Evolutionary conservation across 2,113 vertebrate genomes (phyloP), one percentile per base, ranked within the genome.

Genomic region (Connochaetes taurinus): DNA sequence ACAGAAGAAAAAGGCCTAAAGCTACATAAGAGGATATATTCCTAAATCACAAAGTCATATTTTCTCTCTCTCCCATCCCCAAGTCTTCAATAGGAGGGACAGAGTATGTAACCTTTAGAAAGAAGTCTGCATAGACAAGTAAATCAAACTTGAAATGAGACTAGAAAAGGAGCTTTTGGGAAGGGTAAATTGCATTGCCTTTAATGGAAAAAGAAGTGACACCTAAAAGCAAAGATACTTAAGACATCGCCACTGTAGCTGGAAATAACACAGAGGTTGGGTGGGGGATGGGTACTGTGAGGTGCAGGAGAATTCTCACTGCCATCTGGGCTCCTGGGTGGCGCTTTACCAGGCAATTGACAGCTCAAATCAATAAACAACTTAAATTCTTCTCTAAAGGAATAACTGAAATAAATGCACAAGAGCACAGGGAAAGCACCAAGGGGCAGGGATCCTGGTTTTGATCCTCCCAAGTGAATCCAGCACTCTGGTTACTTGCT

Each of bases 331-430:
- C 94, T 97, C 83, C 96, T 81, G 93, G 86, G 91, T 97, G 71
- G n/a, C 76, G 78, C 78, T 90, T 40, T 87, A 55, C 76, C 1
- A 27, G 85, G 71, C 92, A 95, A 97, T 87, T 97, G 89, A 96
- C 74, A 97, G 84, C 10, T 31, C 62, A 67, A 81, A 97, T 97
- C 95, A 97, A 98, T 96, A 90, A 97, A 89, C 83, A 94, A 87
- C 91, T 95, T 95, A 93, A 93, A 97, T 95, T 97, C 93, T 94
- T 86, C 78, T 98, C 60, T 87, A 87, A 95, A 97, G 57, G 67
- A 97, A 95, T 53, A 94, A 86, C 57, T 86, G 71, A 97, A 97
- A 96, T 87, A 94, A 95, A 97, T n/a, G 52, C 81, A 85, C 87
- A 95, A 78, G n/a, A 19, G 45, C 50, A 80, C 53, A 90, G 82